A percentile compares a stretch with the other conserved stretches of the same genome.
These are phyloP conservation scores for Drosophila putrida DNA, from an alignment of 2,888 invertebrate genomes.

Conservation along the genomic window DNA sequence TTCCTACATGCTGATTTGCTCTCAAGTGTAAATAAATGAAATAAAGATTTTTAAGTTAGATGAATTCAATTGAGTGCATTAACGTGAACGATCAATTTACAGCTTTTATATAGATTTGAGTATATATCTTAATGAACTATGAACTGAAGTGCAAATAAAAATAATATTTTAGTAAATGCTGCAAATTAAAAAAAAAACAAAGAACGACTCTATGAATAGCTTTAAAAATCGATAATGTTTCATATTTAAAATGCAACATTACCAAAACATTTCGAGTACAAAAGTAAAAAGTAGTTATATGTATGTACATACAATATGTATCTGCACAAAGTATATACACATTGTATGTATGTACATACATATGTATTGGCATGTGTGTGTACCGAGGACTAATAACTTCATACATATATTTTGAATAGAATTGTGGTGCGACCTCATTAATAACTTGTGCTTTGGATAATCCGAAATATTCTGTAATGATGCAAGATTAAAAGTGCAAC, in stretches of 20 bases:
- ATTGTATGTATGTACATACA: not conserved
- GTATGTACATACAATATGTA: conserved; percentile 9
- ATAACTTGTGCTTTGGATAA: not conserved
- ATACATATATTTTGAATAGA: conserved; percentile 1
- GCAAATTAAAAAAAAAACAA: conserved; percentile 28
- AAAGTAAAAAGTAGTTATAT: not conserved
- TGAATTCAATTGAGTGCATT: not conserved
- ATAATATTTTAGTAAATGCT: not conserved
- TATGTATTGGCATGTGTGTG: not conserved
- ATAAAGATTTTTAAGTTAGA: conserved; percentile 15
- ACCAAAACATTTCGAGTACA: conserved; percentile 20
- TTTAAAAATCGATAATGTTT: conserved; percentile 58
- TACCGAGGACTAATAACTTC: conserved; percentile 8
- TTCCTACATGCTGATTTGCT: conserved; percentile 32
- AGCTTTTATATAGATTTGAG: not conserved
- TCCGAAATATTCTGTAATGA: conserved; percentile 4
- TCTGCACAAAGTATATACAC: no score
- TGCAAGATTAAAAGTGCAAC: conserved; percentile 9
- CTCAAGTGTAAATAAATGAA: conserved; percentile 56
- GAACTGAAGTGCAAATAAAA: conserved; percentile 9
- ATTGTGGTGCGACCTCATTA: conserved; percentile 2
- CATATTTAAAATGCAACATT: conserved; percentile 33
- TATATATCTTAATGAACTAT: not conserved
- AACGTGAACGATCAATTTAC: not conserved
- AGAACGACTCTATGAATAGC: conserved; percentile 17